phyloP scores from a whole-genome alignment of 2,888 invertebrate genomes.

The Notocelia uddmanniana region DNA sequence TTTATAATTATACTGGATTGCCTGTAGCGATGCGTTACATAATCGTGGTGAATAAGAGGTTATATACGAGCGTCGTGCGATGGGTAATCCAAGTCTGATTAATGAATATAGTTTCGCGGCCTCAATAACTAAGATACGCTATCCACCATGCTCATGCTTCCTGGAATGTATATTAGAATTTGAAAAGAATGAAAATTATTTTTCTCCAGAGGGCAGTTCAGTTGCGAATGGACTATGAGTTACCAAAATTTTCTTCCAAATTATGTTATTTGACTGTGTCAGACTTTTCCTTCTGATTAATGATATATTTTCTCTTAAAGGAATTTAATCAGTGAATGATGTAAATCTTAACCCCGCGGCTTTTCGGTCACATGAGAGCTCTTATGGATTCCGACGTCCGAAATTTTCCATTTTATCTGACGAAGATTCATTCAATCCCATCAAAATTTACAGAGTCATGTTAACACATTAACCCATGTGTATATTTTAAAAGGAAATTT shows the following conservation, averaged over 20 bases:
- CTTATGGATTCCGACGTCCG: conserved; percentile 6
- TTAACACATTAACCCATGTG: not conserved
- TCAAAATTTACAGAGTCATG: not conserved
- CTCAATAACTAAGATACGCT: conserved; percentile 10
- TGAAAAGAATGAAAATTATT: not conserved
- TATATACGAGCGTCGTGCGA: conserved; percentile 23
- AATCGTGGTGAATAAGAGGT: conserved; percentile 3
- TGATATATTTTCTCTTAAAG: conserved; percentile 17
- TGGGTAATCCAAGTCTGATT: conserved; percentile 38
- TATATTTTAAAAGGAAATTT: not conserved
- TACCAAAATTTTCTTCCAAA: not conserved
- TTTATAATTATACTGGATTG: not conserved
- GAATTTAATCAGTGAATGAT: conserved; percentile 28
- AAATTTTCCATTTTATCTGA: conserved; percentile 30
- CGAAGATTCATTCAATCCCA: conserved; percentile 31
- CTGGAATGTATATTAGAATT: conserved; percentile 9
- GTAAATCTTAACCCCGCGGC: conserved; percentile 11
- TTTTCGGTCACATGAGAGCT: not conserved
- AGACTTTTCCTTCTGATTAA: conserved; percentile 11
- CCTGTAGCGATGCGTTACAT: not conserved
- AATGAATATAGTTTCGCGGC: conserved; percentile 30
- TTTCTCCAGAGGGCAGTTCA: too few relatives aligned
- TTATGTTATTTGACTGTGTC: not conserved
- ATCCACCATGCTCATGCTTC: not conserved
- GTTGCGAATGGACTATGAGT: too few relatives aligned